phyloP scores from a whole-genome alignment of 2,113 vertebrate genomes.

The Andinoacara biseriatus region DNA sequence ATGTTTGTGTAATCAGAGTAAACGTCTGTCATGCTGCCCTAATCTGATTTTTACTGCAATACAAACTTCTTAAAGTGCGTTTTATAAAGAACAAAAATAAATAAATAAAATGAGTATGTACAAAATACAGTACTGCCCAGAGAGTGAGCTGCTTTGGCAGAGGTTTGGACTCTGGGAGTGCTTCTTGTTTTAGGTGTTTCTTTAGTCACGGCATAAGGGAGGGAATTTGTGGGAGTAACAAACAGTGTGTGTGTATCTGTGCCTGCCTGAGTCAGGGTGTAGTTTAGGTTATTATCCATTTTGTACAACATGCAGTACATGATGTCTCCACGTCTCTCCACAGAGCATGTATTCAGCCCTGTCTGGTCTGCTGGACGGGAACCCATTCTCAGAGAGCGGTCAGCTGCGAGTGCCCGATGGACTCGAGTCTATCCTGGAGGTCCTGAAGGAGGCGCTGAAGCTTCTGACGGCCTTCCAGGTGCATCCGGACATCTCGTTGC shows the following conservation, averaged over 20 bases:
- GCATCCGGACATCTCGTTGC: conserved; percentile 78
- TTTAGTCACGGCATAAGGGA: not conserved
- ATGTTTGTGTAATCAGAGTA: too few species aligned
- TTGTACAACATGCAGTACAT: not conserved
- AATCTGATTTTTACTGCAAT: not conserved
- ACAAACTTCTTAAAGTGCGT: too few species aligned
- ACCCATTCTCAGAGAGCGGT: conserved; percentile 80
- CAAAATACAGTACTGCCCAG: too few species aligned
- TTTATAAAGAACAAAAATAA: too few species aligned
- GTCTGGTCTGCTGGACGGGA: conserved; percentile 80
- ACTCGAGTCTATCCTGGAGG: conserved; percentile 71
- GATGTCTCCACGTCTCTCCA: not conserved
- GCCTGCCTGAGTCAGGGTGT: not conserved
- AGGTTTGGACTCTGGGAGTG: too few species aligned
- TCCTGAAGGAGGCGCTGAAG: conserved; percentile 78
- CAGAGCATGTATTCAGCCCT: conserved; percentile 81
- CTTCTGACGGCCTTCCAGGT: conserved; percentile 78
- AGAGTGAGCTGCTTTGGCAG: too few species aligned
- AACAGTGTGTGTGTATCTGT: not conserved
- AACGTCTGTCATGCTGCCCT: too few species aligned
- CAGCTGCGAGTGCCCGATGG: conserved; percentile 73
- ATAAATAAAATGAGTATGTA: too few species aligned
- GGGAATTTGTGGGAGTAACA: fast-evolving
- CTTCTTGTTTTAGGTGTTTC: not conserved
- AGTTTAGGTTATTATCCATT: not conserved